Evolutionary conservation across 2,797 vertebrate genomes (phyloP), one percentile per base, ranked within the genome.

Genomic region (Ctenopoma kingsleyae): DNA sequence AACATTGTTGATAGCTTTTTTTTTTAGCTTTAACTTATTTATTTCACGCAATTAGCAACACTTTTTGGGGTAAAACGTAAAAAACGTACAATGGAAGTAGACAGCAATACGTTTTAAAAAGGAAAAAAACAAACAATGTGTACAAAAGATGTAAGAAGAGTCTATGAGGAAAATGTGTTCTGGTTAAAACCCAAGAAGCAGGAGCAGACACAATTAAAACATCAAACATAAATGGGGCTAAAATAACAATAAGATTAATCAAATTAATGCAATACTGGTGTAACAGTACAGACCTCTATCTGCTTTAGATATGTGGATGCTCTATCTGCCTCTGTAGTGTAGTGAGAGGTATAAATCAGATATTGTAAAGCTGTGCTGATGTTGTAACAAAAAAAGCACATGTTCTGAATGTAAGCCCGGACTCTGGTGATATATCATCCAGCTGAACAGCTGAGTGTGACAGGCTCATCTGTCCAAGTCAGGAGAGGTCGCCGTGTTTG

Each of bases 401-500:
- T 76, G 86, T 84, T 67, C 78, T 58, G 78, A 82, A 71, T 74
- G 77, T 71, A 83, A 78, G 76, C 64, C 52, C 9, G 12, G 56
- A 74, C 11, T 13, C 41, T 36, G 59, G 71, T 70, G 77, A 89
- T 91, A 46, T 67, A 91, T 92, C 89, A 89, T 59, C 25, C 41
- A 20, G 64, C 53, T 2, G 1, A 89, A 90, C 90, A 91, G 89
- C 89, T 92, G 89, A 92, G 71, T 40, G 49, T 71, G 89, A 89
- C 84, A 87, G 81, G 44, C 74, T 83, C 81, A 72, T 88, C 84
- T 59, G 83, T 84, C 76, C 68, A 66, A 51, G 73, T 75, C 78
- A 74, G 74, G 54, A 81, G 43, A 67, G 32, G 41, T 63, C 76
- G 60, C 20, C 38, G 23, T 22, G 27, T 58, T 51, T 66, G 71